phyloP scores from a whole-genome alignment of 2,888 invertebrate species.

The Nebria brevicollis region DNA sequence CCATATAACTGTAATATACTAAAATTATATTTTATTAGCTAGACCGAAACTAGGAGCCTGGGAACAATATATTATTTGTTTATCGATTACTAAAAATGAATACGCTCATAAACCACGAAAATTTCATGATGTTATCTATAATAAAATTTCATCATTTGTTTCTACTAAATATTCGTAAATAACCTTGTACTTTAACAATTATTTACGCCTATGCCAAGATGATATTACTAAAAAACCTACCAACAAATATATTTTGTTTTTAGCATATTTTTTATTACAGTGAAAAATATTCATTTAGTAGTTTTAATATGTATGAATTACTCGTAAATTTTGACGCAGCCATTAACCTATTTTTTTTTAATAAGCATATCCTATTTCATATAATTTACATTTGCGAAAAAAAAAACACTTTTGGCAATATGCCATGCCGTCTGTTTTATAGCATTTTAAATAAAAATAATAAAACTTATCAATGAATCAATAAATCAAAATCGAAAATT shows the following conservation, averaged over 20 bases:
- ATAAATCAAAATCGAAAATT: background rate
- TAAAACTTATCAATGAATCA: background rate
- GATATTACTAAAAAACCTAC: background rate
- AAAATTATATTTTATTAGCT: background rate
- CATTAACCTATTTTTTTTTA: background rate
- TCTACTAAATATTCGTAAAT: too few relatives aligned
- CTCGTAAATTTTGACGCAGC: background rate
- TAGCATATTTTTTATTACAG: background rate
- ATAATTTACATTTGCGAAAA: background rate
- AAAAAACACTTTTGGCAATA: background rate
- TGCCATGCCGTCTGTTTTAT: background rate
- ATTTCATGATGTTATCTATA: too few relatives aligned
- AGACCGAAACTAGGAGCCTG: background rate
- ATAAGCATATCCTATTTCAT: background rate
- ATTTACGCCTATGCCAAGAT: too few relatives aligned
- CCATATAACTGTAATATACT: background rate
- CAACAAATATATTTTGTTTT: background rate
- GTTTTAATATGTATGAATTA: background rate
- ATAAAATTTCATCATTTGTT: too few relatives aligned
- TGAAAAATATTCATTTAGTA: background rate
- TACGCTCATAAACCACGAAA: too few relatives aligned
- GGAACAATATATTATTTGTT: too few relatives aligned
- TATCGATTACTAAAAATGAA: too few relatives aligned
- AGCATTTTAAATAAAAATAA: background rate
- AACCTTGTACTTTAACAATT: too few relatives aligned